Conservation (phyloP, 2,888 invertebrate genomes). For the Trissoscelio sp. region DNA sequence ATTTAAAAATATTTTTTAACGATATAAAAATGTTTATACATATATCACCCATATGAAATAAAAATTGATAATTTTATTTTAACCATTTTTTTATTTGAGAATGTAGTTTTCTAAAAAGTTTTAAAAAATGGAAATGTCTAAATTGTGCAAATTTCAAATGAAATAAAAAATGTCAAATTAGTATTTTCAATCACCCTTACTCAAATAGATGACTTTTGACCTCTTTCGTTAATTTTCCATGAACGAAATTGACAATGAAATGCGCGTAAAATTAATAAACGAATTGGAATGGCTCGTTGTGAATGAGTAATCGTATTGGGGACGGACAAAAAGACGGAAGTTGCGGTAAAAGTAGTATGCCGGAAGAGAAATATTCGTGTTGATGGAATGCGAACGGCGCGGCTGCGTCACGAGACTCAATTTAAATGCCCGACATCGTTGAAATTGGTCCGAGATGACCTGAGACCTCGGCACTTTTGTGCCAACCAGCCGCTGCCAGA, state of each 20-base stretch:
- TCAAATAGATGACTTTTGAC: too few species aligned
- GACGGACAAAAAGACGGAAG: constrained; percentile 50
- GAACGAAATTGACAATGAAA: constrained; percentile 25
- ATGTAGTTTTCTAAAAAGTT: too few species aligned
- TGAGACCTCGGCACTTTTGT: constrained; percentile 70
- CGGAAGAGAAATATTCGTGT: constrained; percentile 57
- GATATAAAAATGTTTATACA: not conserved
- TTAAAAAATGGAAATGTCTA: too few species aligned
- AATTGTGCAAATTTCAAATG: too few species aligned
- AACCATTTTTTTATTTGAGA: too few species aligned
- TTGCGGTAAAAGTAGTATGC: constrained; percentile 48
- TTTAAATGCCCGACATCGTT: constrained; percentile 79
- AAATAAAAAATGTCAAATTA: too few species aligned
- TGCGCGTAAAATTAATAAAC: constrained; percentile 45
- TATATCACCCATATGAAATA: too few species aligned
- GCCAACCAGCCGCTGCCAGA: too few species aligned
- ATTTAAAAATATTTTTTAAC: not conserved
- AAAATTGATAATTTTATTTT: too few species aligned
- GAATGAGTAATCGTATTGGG: constrained; percentile 30
- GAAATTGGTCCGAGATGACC: constrained; percentile 79
- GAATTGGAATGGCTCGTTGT: constrained; percentile 39
- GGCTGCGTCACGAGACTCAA: constrained; percentile 76
- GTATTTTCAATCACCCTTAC: too few species aligned
- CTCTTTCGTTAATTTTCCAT: not conserved
- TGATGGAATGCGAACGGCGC: constrained; percentile 69